phyloP scores from a whole-genome alignment of 2,113 vertebrate genomes.

The Amphiprion percula region DNA sequence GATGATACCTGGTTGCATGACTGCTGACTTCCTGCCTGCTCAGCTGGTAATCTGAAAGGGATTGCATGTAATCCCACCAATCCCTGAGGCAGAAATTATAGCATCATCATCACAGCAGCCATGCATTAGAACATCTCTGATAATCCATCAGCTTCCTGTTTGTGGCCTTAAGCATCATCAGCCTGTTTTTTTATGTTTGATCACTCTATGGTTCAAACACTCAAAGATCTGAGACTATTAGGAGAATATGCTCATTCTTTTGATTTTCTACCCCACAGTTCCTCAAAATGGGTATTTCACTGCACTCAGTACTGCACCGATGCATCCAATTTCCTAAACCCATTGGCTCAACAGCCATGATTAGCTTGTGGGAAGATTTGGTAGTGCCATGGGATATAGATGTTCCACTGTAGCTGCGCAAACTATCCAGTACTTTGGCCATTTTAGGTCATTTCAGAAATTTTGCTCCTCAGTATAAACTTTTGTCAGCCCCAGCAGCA shows the following conservation, averaged over 20 bases:
- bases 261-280: background rate
- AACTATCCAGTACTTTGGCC: no score
- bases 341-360: no score
- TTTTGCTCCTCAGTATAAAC: no score
- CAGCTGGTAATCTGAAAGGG: constrained; percentile 61
- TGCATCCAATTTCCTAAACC: background rate
- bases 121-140: constrained; percentile 46
- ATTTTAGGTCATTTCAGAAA: no score
- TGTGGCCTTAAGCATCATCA: background rate
- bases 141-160: constrained; percentile 45
- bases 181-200: background rate
- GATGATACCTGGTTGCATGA: constrained; percentile 39
- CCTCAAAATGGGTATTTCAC: background rate
- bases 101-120: constrained; percentile 50
- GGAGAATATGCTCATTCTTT: no score
- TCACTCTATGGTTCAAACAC: background rate
- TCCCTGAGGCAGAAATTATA: constrained; percentile 62
- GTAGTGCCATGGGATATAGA: background rate
- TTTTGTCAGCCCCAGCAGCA: no score
- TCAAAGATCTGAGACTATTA: background rate
- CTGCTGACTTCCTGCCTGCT: constrained; percentile 45
- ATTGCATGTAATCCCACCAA: constrained; percentile 71
- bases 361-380: no score
- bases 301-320: background rate
- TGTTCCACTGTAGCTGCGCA: fast-evolving